These are phyloP conservation scores for Scytalopus superciliaris DNA, from an alignment of 2,113 vertebrate species.

Conservation along the genomic window DNA sequence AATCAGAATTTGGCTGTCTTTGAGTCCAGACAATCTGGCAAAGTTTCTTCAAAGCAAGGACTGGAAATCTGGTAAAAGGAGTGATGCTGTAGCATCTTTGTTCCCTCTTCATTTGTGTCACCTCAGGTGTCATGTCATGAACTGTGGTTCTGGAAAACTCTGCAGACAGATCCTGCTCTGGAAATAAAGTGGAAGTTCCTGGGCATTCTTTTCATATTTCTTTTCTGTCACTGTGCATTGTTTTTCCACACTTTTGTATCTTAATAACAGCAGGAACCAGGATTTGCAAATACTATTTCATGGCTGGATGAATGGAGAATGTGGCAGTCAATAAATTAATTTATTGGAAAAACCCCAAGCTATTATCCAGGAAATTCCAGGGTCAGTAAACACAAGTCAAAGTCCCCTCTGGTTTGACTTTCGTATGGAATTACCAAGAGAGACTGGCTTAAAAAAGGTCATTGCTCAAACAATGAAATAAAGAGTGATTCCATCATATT, in stretches of 20 bases:
- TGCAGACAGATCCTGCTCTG: not conserved
- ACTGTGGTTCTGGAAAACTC: not conserved
- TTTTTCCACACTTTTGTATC: rapidly evolving
- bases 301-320: rapidly evolving
- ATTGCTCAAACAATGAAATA: not conserved
- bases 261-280: not conserved
- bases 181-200: not conserved
- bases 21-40: not conserved
- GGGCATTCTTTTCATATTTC: not conserved
- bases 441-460: rapidly evolving
- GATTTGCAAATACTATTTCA: not conserved
- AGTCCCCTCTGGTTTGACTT: not conserved
- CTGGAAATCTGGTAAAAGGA: not conserved
- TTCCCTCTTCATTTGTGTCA: rapidly evolving
- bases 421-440: not conserved
- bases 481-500: not conserved
- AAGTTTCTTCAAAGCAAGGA: not conserved
- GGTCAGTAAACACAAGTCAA: not conserved
- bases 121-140: not conserved
- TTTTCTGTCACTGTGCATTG: not conserved
- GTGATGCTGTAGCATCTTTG: not conserved
- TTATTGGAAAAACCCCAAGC: not conserved
- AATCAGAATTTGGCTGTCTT: not conserved
- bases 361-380: not conserved
- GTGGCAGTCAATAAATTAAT: not conserved